Percentiles rank a stretch among this genome's conserved stretches.
Evolutionary conservation across 2,797 vertebrate genomes (phyloP).

Genomic region (Menidia menidia): DNA sequence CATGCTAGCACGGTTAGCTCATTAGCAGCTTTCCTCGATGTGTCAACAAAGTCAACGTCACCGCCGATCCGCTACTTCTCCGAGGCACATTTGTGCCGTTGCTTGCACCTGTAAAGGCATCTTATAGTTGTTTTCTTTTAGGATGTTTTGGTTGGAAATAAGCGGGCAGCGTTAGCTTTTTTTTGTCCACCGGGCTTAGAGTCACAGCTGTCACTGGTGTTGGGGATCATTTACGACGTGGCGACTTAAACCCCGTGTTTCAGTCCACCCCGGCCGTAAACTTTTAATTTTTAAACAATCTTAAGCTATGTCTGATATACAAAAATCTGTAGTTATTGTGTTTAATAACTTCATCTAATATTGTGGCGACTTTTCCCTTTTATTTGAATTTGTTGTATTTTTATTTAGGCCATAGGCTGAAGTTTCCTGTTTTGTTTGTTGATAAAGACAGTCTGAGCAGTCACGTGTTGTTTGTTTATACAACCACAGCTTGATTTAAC

Average conservation of each 20-base stretch:
- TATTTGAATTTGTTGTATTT: neutral
- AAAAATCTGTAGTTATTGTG: neutral
- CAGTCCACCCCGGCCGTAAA: neutral
- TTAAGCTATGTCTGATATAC: neutral
- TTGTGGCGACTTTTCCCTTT: neutral
- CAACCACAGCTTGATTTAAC: neutral
- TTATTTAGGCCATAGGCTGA: too few species aligned
- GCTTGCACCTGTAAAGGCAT: neutral
- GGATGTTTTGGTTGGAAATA: neutral
- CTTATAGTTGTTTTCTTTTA: neutral
- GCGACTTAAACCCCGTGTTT: neutral
- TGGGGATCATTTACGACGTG: constrained; percentile 1
- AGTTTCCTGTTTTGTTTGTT: neutral
- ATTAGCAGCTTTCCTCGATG: constrained; percentile 21
- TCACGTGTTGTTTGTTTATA: neutral
- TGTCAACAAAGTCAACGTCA: constrained; percentile 70
- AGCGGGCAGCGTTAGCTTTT: neutral
- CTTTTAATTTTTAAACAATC: too few species aligned
- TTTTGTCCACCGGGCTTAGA: neutral
- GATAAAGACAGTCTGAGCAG: neutral
- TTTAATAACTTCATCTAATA: neutral
- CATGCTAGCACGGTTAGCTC: constrained; percentile 24
- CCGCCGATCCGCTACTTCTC: constrained; percentile 26
- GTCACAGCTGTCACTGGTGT: constrained; percentile 15
- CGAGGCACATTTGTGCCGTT: neutral